A percentile compares a stretch with the other conserved stretches of the same genome.
These are phyloP conservation scores for Neotragus pygmaeus DNA, from an alignment of 2,113 vertebrate genomes.

Conservation along the genomic window DNA sequence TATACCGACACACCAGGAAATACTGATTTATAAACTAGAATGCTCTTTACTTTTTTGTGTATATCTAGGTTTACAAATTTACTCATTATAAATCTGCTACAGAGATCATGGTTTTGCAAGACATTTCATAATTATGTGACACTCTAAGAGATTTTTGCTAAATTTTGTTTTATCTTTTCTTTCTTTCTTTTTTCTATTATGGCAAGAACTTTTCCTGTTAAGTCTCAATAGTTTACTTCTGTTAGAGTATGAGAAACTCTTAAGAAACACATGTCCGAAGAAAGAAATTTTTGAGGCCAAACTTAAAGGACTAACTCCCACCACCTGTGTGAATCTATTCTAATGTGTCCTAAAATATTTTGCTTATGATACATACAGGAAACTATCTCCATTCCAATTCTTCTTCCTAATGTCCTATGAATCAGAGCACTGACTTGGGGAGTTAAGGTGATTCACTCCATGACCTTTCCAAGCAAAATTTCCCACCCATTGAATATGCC, in stretches of 20 bases:
- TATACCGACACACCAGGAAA: constrained; percentile 55
- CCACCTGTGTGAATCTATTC: constrained; percentile 17
- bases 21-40: constrained; percentile 74
- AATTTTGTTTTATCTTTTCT: not conserved
- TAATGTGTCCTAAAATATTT: not conserved
- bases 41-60: constrained; percentile 72
- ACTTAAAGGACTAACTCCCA: constrained; percentile 80
- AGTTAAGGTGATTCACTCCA: not conserved
- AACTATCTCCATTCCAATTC: not conserved
- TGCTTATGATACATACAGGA: not conserved
- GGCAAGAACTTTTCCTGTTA: constrained; percentile 67
- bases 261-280: constrained; percentile 78
- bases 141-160: constrained; percentile 62
- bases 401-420: not conserved
- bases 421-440: not conserved
- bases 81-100: constrained; percentile 73
- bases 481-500: not conserved
- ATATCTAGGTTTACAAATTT: constrained; percentile 76
- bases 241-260: constrained; percentile 78
- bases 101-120: constrained; percentile 71
- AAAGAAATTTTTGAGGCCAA: constrained; percentile 80
- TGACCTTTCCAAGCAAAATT: not conserved
- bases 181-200: not conserved
- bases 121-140: constrained; percentile 70
- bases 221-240: constrained; percentile 59